Percentiles rank a stretch among this genome's conserved stretches.
Evolutionary conservation across 2,888 invertebrate species (phyloP).

Genomic region (Clistopyga incitator): DNA sequence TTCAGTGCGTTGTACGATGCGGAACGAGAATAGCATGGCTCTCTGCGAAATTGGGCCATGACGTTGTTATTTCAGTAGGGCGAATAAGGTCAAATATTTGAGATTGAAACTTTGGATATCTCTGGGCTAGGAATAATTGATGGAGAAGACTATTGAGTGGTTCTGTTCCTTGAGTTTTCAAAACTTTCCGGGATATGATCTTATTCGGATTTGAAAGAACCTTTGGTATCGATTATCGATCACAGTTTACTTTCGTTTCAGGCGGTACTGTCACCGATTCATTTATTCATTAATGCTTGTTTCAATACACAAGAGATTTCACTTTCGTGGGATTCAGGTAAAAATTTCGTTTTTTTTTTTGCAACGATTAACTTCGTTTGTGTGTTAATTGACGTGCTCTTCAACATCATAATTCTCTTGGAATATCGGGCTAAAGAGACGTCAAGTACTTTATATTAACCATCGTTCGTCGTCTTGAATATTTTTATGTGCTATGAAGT

Average conservation of each 20-base stretch:
- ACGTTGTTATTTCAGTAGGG: constrained; percentile 8
- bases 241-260: background rate
- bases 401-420: too few species aligned
- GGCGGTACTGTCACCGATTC: too few species aligned
- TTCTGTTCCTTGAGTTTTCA: background rate
- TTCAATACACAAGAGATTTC: too few species aligned
- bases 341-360: too few species aligned
- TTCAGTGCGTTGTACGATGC: background rate
- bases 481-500: background rate
- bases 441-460: background rate
- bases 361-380: background rate
- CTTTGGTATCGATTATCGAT: background rate
- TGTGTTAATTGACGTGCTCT: background rate
- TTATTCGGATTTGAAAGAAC: background rate
- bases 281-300: too few species aligned
- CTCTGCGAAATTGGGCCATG: constrained; percentile 4
- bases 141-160: background rate
- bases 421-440: background rate
- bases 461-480: background rate
- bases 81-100: constrained; percentile 5
- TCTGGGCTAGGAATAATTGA: background rate
- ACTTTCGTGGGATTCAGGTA: too few species aligned
- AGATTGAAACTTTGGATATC: constrained; percentile 2
- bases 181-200: background rate
- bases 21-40: background rate